These are phyloP conservation scores for Probaryconus sp. DNA, from an alignment of 1,140 invertebrate genomes.

Conservation along the genomic window DNA sequence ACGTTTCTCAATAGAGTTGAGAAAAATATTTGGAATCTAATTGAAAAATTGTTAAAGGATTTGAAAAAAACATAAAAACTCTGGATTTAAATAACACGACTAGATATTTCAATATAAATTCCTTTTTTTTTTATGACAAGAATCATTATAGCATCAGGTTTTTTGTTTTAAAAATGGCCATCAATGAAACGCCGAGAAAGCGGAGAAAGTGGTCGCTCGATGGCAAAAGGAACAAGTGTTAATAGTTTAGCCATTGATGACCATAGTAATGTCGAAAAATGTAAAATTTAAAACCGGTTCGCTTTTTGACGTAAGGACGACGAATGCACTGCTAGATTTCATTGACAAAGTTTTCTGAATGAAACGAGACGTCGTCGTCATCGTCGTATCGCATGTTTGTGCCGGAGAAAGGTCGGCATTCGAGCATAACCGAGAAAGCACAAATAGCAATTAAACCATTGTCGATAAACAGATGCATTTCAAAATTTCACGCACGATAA, in stretches of 20 bases:
- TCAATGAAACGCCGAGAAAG: conserved; percentile 44
- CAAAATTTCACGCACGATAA: conserved; percentile 14
- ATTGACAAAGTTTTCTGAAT: conserved; percentile 60
- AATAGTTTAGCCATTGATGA: conserved; percentile 50
- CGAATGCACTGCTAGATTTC: conserved; percentile 48
- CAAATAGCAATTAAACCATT: conserved; percentile 51
- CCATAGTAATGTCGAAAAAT: conserved; percentile 40
- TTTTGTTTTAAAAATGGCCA: neutral
- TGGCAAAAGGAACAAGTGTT: conserved; percentile 36
- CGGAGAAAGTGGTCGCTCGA: conserved; percentile 35
- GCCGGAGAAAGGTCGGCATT: conserved; percentile 59
- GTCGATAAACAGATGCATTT: conserved; percentile 44
- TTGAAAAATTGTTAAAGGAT: too few relatives aligned
- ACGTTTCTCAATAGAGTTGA: too few relatives aligned
- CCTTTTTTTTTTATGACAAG: too few relatives aligned
- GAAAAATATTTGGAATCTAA: too few relatives aligned
- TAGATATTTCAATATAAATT: too few relatives aligned
- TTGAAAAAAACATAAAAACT: too few relatives aligned
- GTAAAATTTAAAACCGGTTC: conserved; percentile 59
- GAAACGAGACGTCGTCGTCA: conserved; percentile 43
- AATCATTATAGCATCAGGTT: too few relatives aligned
- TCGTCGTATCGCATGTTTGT: conserved; percentile 42
- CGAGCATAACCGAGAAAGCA: conserved; percentile 59
- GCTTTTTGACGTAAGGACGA: conserved; percentile 47
- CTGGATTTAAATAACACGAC: too few relatives aligned